Evolutionary conservation across 2,888 invertebrate species (phyloP), one percentile per base, ranked within the genome.

Genomic region (Drosophila neonasuta): DNA sequence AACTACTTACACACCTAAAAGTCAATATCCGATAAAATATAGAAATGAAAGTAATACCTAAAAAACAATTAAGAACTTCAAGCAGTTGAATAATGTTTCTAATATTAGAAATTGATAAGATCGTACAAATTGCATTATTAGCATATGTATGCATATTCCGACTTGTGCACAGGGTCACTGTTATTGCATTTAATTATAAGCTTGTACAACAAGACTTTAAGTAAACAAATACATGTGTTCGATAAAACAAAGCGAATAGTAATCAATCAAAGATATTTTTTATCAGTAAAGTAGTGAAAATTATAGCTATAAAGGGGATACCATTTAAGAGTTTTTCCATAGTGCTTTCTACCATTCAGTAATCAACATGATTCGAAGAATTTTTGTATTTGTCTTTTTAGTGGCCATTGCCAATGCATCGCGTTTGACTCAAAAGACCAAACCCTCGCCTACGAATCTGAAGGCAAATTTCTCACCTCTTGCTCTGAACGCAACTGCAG

Each of bases 281-380:
- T n/a, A 56, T 10, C 50, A 11, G 24, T 17, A 3, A 3, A 44
- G 2, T 41, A 63, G 70, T 71, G 57, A 71, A n/a, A 36, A 13
- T 36, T 29, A 13, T 0, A 10, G 8, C 44, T 71, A 71, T 71
- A 70, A 64, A 70, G 52, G 44, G 0, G 5, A 17, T 15, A 0
- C 9, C 41, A 30, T 9, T 15, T 15, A 1, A 9, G 0, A 15
- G 7, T n/a, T 42, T 6, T 39, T n/a, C 11, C 48, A 61, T 8
- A 54, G 24, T 49, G 44, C 32, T 4, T 54, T 46, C 30, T 46
- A 44, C 59, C 41, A 17, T 34, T 24, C n/a, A 45, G 10, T 11
- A 58, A 41, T 13, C 61, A 46, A 68, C 46, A 83, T 83, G 80
- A 54, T 65, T 42, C 55, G 45, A 32, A 80, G 77, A 42, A 52